Conservation (phyloP, 2,888 invertebrate genomes). For the Archips xylosteana region DNA sequence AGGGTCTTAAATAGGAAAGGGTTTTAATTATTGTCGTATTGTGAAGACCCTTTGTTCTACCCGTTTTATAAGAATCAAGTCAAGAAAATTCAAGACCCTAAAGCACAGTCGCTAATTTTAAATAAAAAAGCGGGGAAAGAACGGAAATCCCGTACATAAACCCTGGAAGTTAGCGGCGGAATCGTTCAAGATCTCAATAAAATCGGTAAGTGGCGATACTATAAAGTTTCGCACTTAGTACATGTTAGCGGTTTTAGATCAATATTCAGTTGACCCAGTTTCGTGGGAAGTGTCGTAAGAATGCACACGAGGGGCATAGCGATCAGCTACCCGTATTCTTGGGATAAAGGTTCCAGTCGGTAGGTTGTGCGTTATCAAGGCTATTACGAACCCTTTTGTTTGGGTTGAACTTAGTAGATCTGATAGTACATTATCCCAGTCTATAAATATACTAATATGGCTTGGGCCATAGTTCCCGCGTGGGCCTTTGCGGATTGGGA, state of each 20-base stretch:
- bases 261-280: slow-evolving; percentile 64
- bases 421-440: background rate
- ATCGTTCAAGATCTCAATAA: slow-evolving; percentile 28
- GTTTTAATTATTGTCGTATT: too few species aligned
- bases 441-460: too few species aligned
- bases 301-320: slow-evolving; percentile 52
- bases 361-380: background rate
- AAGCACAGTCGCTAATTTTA: background rate
- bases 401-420: background rate
- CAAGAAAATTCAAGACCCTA: background rate
- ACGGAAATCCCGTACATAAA: slow-evolving; percentile 26
- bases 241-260: slow-evolving; percentile 56
- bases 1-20: too few species aligned
- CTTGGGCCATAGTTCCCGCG: too few species aligned
- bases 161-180: slow-evolving; percentile 6
- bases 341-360: background rate
- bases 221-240: slow-evolving; percentile 20
- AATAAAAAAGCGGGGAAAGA: slow-evolving; percentile 3
- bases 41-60: background rate
- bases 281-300: slow-evolving; percentile 53
- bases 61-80: background rate
- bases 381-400: slow-evolving; percentile 1
- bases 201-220: slow-evolving; percentile 35
- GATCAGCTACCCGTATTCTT: slow-evolving; percentile 14
- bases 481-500: too few species aligned